These are phyloP conservation scores for Margarornis squamiger DNA, from an alignment of 2,797 vertebrate species.

Conservation along the genomic window DNA sequence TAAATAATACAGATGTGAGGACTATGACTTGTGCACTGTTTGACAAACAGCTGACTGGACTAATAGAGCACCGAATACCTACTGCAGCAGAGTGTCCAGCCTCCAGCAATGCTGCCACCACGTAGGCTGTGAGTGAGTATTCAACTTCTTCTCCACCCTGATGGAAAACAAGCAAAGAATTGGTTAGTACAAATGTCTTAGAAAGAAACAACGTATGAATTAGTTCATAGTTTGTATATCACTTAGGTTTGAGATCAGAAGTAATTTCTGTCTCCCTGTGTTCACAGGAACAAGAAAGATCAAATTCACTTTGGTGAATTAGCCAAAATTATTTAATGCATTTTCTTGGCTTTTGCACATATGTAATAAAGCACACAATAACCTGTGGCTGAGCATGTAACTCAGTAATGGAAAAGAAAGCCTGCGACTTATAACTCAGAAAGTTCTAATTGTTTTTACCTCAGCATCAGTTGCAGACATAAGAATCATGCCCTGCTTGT, in stretches of 20 bases:
- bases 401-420: not conserved
- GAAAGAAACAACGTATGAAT: not conserved
- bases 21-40: not conserved
- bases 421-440: not conserved
- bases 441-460: not conserved
- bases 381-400: not conserved
- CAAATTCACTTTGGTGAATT: not conserved
- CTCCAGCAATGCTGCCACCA: constrained; percentile 66
- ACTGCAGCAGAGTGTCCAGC: constrained; percentile 31
- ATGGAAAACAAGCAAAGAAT: not conserved
- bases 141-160: constrained; percentile 67
- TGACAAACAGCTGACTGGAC: not conserved
- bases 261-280: not conserved
- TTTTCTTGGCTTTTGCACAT: not conserved
- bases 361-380: not conserved
- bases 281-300: not conserved
- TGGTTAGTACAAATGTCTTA: not conserved
- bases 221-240: not conserved
- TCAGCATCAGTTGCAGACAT: not conserved
- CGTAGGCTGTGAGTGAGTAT: constrained; percentile 62
- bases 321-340: not conserved
- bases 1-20: not conserved
- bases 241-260: not conserved
- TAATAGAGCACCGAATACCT: not conserved
- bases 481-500: not conserved